These are phyloP conservation scores for Andrena marginata DNA, from an alignment of 2,888 invertebrate genomes.

Conservation along the genomic window DNA sequence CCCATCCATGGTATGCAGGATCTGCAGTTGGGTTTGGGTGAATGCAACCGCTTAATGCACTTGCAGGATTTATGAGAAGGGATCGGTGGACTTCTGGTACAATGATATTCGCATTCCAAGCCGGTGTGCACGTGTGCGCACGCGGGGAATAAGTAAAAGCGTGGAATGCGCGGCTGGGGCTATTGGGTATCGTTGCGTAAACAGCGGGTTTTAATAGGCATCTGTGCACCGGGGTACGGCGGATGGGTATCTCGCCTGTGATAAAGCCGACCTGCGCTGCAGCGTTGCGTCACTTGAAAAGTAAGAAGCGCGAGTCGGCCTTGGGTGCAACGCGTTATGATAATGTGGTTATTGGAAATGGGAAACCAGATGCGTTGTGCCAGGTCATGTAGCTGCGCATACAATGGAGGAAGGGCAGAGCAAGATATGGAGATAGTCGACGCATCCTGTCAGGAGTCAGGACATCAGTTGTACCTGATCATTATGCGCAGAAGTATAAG, in stretches of 20 bases:
- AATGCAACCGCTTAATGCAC: slow-evolving; percentile 52
- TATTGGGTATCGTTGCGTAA: slow-evolving; percentile 54
- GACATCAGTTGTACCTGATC: not conserved
- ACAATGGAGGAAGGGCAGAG: not conserved
- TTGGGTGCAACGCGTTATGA: slow-evolving; percentile 31
- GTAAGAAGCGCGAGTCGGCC: slow-evolving; percentile 41
- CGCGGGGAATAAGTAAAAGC: slow-evolving; percentile 44
- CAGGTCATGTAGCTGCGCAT: slow-evolving; percentile 7
- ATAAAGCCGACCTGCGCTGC: slow-evolving; percentile 45
- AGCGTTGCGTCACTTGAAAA: slow-evolving; percentile 53
- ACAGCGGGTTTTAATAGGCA: slow-evolving; percentile 45
- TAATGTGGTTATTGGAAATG: slow-evolving; percentile 35
- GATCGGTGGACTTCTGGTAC: slow-evolving; percentile 49
- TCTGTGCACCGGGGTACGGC: slow-evolving; percentile 9
- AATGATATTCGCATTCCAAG: slow-evolving; percentile 67
- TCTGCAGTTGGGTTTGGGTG: slow-evolving; percentile 37
- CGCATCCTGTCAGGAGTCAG: not conserved
- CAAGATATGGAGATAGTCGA: not conserved
- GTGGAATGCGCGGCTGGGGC: slow-evolving; percentile 23
- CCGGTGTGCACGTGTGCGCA: slow-evolving; percentile 20
- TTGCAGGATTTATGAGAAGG: slow-evolving; percentile 54
- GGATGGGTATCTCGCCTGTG: slow-evolving; percentile 54
- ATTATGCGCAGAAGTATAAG: not conserved
- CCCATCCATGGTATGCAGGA: not conserved
- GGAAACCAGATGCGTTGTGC: not conserved